phyloP scores from a whole-genome alignment of 2,113 vertebrate genomes.

The Pyrgilauda ruficollis region DNA sequence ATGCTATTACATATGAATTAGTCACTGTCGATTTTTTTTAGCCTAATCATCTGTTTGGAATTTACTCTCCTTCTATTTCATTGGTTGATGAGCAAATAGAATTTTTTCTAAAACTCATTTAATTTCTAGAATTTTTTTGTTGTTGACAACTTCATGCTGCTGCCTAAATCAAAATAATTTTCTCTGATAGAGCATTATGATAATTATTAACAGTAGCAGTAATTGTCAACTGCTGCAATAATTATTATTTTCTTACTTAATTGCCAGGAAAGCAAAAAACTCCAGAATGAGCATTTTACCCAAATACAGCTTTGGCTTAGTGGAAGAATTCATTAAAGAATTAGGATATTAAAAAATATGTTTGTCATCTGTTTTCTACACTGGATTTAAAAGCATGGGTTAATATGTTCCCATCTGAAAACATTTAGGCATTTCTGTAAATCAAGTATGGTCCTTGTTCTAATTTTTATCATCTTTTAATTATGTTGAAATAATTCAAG shows the following conservation, averaged over 20 bases:
- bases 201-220: slow-evolving; percentile 34
- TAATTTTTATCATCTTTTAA: background rate
- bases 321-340: background rate
- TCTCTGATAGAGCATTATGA: slow-evolving; percentile 7
- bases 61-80: background rate
- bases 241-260: background rate
- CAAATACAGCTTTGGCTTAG: background rate
- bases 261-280: slow-evolving; percentile 8
- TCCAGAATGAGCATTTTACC: background rate
- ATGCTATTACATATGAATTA: slow-evolving; percentile 16
- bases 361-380: background rate
- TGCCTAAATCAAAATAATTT: slow-evolving; percentile 33
- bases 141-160: slow-evolving; percentile 13
- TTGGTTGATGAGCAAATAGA: background rate
- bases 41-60: slow-evolving; percentile 6
- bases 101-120: slow-evolving; percentile 18
- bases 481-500: background rate
- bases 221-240: slow-evolving; percentile 18
- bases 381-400: background rate
- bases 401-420: background rate
- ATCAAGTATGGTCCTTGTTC: background rate
- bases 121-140: background rate
- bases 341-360: background rate
- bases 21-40: slow-evolving; percentile 35
- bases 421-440: background rate